Base-by-base conservation (phyloP, 2,113 vertebrate genomes). In the Ictalurus furcatus region DNA sequence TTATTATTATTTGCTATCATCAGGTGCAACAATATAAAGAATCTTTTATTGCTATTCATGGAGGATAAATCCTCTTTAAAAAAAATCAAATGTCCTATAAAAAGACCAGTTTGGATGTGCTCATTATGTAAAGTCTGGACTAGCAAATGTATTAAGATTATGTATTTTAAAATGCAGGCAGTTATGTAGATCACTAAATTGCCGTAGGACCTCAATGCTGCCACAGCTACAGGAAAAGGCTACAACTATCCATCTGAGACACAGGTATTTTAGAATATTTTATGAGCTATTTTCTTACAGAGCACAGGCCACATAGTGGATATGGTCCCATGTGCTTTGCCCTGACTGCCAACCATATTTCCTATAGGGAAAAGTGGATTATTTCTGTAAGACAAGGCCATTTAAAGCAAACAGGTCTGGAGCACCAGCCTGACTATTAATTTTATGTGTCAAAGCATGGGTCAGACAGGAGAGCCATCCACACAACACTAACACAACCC, bases 271-370 rank as follows among this genome's bases (percentile, higher is more conserved):
- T 85, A 82, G 56, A 76, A 82, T 76, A 82, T 85, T 87, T 81
- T 85, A 84, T 90, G 87, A 90, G 69, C 78, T 88, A 17, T 7
- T 89, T 89, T 89, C 63, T 90, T 89, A 87, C 76, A 89, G 71
- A 84, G 80, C 19, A 78, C 74, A 85, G 44, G 34, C 82, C 84
- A 65, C 69, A 82, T 30, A n/a, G 82, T 56, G 25, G 21, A 44
- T 71, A 82, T 28, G 23, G 73, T 74, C 67, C 56, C 34, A 37
- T 83, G 78, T 40, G 58, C 67, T 87, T 85, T 85, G 69, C 54
- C 88, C 71, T 81, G 87, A 71, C 81, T 85, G 73, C 63, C 37
- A 83, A 85, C 59, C 80, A 88, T 34, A 48, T 78, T 89, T 65
- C 83, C 76, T 63, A 65, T 78, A 85, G 40, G 44, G 67, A 28